Base-by-base conservation (phyloP, 2,113 vertebrate genomes). In the Egretta garzetta region DNA sequence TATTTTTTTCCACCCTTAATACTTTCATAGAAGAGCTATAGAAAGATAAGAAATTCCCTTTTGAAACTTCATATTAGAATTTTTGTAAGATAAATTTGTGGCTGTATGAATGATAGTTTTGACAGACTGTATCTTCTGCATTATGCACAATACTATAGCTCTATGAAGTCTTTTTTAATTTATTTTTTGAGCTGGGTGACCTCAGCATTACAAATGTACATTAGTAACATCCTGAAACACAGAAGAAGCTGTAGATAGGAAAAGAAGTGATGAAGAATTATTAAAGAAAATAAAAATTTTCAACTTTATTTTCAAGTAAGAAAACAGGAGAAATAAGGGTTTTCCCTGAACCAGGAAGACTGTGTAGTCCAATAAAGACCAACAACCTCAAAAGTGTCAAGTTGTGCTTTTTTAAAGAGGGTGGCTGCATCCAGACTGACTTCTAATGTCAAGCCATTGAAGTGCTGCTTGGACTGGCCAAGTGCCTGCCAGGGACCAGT, bases 211-310 rank as follows among this genome's bases (percentile, higher is more conserved):
- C 2, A 71, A 80, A 66, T 39, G 2, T 56, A 15, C 6, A n/a
- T 21, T 26, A 62, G 21, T n/a, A 63, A 1, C 28, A 24, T 62
- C 16, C 24, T 86, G 56, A 77, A 89, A 84, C 14, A n/a, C 5
- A 67, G 17, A 9, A 62, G 18, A 75, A 67, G 6, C 3, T 52
- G 56, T 7, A 66, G 9, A 39, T 43, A 67, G 10, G 28, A 64
- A 80, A 66, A 88, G 5, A 67, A 50, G 3, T 10, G 9, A 24
- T 52, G 14, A 68, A 47, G 3, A 73, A n/a, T 5, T 45, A 62
- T 24, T 35, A 2, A 21, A 5, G 41, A 21, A 24, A 21, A 10
- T 5, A 37, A 23, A 35, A 45, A 12, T 0, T 0, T 80, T 47
- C 15, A 80, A 33, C 11, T 56, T 90, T 1, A 18, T 37, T 86